Conservation (phyloP, 2,797 vertebrate genomes). For the Cossypha caffra region DNA sequence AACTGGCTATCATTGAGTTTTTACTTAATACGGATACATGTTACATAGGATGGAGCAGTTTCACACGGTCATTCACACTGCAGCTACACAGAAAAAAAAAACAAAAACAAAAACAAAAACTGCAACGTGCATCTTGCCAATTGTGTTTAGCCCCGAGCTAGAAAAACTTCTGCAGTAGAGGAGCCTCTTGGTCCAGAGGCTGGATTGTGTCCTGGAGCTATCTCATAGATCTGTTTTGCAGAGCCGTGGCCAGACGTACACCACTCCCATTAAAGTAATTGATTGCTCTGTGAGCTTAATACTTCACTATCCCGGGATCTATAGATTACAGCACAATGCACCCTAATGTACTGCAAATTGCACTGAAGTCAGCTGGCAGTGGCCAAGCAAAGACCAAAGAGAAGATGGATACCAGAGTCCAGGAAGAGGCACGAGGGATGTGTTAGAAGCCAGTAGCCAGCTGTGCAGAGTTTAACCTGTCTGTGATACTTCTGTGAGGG, state of each 20-base stretch:
- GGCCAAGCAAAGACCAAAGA: background rate
- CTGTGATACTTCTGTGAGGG: constrained; percentile 1
- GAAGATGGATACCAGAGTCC: background rate
- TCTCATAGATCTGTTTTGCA: constrained; percentile 37
- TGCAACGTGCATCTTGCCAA: background rate
- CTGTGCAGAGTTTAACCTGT: constrained; percentile 29
- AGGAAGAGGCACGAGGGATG: constrained; percentile 38
- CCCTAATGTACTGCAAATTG: background rate
- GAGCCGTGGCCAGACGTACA: background rate
- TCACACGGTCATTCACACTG: fast-evolving
- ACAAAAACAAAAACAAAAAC: background rate
- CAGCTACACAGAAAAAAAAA: background rate
- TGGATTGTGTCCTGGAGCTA: constrained; percentile 28
- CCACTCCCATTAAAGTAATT: constrained; percentile 30
- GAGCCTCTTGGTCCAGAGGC: background rate
- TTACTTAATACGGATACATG: background rate
- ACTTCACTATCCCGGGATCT: background rate
- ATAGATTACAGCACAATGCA: background rate
- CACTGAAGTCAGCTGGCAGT: background rate
- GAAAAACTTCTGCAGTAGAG: background rate
- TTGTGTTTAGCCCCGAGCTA: background rate
- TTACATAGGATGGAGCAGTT: background rate
- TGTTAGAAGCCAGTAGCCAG: constrained; percentile 16
- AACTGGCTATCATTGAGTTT: background rate
- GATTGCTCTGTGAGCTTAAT: constrained; percentile 13